Evolutionary conservation across 2,888 invertebrate species (phyloP).

Genomic region (Chrysina gloriosa): DNA sequence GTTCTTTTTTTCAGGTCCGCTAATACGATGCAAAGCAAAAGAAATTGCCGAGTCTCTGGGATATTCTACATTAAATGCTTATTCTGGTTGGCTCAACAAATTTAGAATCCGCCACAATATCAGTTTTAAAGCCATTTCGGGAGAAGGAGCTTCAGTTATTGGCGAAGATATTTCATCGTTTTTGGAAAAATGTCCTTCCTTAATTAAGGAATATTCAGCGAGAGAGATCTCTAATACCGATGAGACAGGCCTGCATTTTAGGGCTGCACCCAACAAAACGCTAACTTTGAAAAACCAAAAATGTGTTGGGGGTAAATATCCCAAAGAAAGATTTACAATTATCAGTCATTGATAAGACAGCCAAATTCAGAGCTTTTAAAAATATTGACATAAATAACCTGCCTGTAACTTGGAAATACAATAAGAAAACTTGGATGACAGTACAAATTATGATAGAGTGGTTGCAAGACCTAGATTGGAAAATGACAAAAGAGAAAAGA

Average conservation of each 20-base stretch:
- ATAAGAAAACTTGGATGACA: no score
- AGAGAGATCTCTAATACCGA: slow-evolving; percentile 32
- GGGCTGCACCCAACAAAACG: slow-evolving; percentile 30
- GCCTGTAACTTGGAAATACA: slow-evolving; percentile 36
- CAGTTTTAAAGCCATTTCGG: slow-evolving; percentile 34
- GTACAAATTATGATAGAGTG: slow-evolving; percentile 35
- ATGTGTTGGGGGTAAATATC: no score
- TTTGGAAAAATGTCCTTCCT: slow-evolving; percentile 9
- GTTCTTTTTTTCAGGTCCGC: slow-evolving; percentile 26
- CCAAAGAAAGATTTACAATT: slow-evolving; percentile 17
- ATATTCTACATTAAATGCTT: slow-evolving; percentile 28
- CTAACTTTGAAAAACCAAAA: slow-evolving; percentile 22
- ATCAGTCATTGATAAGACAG: slow-evolving; percentile 31
- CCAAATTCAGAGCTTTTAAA: slow-evolving; percentile 32
- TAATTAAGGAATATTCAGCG: slow-evolving; percentile 32
- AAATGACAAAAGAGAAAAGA: slow-evolving; percentile 16
- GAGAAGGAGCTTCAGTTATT: no score
- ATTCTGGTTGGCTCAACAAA: slow-evolving; percentile 32
- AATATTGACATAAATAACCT: slow-evolving; percentile 35
- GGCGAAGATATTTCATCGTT: slow-evolving; percentile 14
- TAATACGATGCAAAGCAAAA: slow-evolving; percentile 34
- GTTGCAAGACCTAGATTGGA: slow-evolving; percentile 30
- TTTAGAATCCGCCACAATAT: slow-evolving; percentile 36
- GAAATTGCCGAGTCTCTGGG: slow-evolving; percentile 33
- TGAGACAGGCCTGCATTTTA: slow-evolving; percentile 35